Conservation (phyloP, 30 jellyfish, hydroid and myxozoan species). For the Pelagia noctiluca region DNA sequence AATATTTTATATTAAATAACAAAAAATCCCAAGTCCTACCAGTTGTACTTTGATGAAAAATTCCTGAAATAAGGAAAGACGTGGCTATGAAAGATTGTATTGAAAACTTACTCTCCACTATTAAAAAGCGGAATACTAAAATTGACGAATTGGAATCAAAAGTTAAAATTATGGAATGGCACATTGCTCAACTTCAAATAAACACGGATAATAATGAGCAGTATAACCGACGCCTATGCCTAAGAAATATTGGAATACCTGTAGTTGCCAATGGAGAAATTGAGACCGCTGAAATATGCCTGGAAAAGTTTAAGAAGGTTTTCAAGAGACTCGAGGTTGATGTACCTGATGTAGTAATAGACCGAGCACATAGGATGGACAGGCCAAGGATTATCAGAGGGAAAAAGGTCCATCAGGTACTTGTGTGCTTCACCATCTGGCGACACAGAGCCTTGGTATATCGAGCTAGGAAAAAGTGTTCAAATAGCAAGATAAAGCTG, state of each 20-base stretch:
- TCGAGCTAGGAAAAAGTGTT: conserved; percentile 13
- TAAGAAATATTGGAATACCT: conserved; percentile 9
- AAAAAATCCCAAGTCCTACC: conserved; percentile 18
- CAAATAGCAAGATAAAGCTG: conserved; percentile 13
- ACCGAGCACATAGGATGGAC: conserved; percentile 17
- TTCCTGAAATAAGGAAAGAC: conserved; percentile 14
- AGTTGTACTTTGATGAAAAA: conserved; percentile 15
- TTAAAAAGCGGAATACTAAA: neutral
- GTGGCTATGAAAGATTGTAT: conserved; percentile 30
- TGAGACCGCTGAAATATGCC: conserved; percentile 6
- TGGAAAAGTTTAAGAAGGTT: conserved; percentile 2
- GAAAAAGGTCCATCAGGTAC: neutral
- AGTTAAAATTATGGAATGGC: neutral
- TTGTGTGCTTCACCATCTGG: conserved; percentile 10
- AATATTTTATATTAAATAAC: no score
- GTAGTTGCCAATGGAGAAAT: conserved; percentile 11
- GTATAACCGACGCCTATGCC: conserved; percentile 22
- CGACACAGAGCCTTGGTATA: conserved; percentile 1
- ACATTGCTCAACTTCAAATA: conserved; percentile 7
- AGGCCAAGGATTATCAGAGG: conserved; percentile 8
- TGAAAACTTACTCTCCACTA: neutral
- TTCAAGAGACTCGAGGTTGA: conserved; percentile 10
- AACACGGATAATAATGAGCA: conserved; percentile 19
- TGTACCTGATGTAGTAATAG: conserved; percentile 7
- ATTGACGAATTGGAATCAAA: conserved; percentile 5